A percentile compares a stretch with the other conserved stretches of the same genome.
phyloP scores from a whole-genome alignment of 1,140 invertebrate species.

The Venustaconcha ellipsiformis region DNA sequence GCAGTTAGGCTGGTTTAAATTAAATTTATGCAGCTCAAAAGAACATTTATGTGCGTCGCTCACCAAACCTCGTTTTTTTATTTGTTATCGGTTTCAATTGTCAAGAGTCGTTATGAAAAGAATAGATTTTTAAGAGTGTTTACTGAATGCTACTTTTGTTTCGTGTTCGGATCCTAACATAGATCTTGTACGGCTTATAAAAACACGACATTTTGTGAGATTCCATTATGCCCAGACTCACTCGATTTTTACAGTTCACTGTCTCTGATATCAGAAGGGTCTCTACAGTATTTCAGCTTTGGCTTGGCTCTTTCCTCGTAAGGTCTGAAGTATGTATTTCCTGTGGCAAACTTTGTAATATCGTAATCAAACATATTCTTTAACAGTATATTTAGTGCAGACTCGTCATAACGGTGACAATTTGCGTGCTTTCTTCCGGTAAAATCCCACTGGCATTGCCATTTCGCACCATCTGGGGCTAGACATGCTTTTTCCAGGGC shows the following conservation, averaged over 20 bases:
- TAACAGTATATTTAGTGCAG: slow-evolving; percentile 31
- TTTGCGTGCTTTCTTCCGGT: slow-evolving; percentile 25
- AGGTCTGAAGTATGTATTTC: slow-evolving; percentile 18
- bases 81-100: too few relatives aligned
- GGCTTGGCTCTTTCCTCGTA: slow-evolving; percentile 9
- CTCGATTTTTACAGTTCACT: slow-evolving; percentile 16
- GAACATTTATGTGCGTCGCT: too few relatives aligned
- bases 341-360: background rate
- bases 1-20: too few relatives aligned
- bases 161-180: too few relatives aligned
- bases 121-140: too few relatives aligned
- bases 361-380: slow-evolving; percentile 31
- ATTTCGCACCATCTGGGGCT: slow-evolving; percentile 20
- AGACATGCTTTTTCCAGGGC: slow-evolving; percentile 26
- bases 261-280: slow-evolving; percentile 14
- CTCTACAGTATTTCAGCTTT: slow-evolving; percentile 16
- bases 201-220: too few relatives aligned
- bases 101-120: too few relatives aligned
- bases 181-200: too few relatives aligned
- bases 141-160: too few relatives aligned
- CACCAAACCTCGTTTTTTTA: too few relatives aligned
- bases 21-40: too few relatives aligned
- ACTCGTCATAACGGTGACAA: slow-evolving; percentile 31
- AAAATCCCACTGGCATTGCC: slow-evolving; percentile 27
- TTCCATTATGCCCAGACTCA: too few relatives aligned